phyloP scores from a whole-genome alignment of 2,797 vertebrate species.

The Hemibagrus guttatus region DNA sequence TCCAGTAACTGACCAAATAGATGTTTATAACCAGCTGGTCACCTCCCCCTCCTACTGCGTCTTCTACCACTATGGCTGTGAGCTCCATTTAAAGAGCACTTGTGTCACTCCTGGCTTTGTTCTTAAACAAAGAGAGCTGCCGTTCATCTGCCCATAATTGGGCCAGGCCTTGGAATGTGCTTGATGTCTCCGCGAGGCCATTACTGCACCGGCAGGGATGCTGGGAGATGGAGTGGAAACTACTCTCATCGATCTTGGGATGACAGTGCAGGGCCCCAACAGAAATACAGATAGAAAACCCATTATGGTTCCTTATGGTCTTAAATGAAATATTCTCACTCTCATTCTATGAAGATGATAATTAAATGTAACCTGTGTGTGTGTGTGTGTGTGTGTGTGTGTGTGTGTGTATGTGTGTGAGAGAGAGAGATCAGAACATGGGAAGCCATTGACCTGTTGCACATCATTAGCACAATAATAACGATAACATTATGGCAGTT shows the following conservation, averaged over 20 bases:
- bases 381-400: not conserved
- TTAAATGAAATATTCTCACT: slow-evolving; percentile 3
- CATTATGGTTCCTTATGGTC: not conserved
- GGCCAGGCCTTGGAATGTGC: slow-evolving; percentile 78
- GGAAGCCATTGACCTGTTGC: not conserved
- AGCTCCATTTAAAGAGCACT: slow-evolving; percentile 78
- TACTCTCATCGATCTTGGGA: slow-evolving; percentile 54
- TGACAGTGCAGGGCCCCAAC: slow-evolving; percentile 40
- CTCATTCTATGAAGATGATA: not conserved
- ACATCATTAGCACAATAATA: not conserved
- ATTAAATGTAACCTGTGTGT: not conserved
- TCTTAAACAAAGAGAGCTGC: slow-evolving; percentile 81
- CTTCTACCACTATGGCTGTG: slow-evolving; percentile 61
- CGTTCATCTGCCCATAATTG: slow-evolving; percentile 81
- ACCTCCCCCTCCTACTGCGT: slow-evolving; percentile 62
- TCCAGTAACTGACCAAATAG: slow-evolving; percentile 82
- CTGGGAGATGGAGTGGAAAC: slow-evolving; percentile 64
- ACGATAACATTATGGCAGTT: not conserved
- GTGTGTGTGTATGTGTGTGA: too few species aligned
- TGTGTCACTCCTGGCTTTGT: slow-evolving; percentile 82
- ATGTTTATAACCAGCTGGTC: slow-evolving; percentile 83
- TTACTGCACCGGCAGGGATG: slow-evolving; percentile 64
- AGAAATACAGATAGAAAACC: slow-evolving; percentile 35
- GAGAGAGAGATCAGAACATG: not conserved
- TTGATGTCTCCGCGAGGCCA: slow-evolving; percentile 75